Percentiles rank a stretch among this genome's conserved stretches.
phyloP scores from a whole-genome alignment of 2,797 vertebrate genomes.

The Lepus oiostolus region DNA sequence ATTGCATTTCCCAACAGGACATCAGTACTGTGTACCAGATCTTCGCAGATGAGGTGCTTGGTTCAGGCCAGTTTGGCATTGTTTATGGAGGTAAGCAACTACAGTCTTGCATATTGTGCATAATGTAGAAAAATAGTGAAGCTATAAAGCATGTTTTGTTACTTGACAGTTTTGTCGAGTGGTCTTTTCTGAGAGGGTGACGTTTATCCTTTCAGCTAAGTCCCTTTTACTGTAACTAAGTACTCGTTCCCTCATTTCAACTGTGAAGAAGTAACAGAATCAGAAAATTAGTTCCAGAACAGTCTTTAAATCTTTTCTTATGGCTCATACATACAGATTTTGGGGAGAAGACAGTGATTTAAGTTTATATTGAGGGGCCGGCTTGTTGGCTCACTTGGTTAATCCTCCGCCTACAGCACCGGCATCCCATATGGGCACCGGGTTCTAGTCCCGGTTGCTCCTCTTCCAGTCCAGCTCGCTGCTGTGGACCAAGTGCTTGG shows the following conservation, averaged over 20 bases:
- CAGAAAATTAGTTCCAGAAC: constrained; percentile 43
- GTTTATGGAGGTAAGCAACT: constrained; percentile 96
- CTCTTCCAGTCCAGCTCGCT: too few relatives aligned
- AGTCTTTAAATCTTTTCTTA: background rate
- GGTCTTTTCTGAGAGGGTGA: background rate
- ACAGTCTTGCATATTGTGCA: background rate
- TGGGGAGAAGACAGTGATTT: background rate
- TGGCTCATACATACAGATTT: constrained; percentile 23
- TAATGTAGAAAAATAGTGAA: background rate
- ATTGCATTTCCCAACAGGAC: constrained; percentile 89
- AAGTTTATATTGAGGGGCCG: too few relatives aligned
- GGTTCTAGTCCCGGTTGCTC: too few relatives aligned
- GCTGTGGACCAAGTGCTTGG: too few relatives aligned
- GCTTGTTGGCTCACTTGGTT: too few relatives aligned
- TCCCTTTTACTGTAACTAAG: background rate
- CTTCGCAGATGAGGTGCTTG: constrained; percentile 98
- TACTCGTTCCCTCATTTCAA: constrained; percentile 39
- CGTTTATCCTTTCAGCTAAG: background rate
- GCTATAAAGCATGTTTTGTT: background rate
- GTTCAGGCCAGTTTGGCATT: constrained; percentile 98
- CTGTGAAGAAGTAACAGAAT: constrained; percentile 27
- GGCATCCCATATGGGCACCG: too few relatives aligned
- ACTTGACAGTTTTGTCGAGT: background rate
- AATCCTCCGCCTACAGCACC: too few relatives aligned
- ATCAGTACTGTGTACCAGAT: constrained; percentile 98